Evolutionary conservation across 2,113 vertebrate species (phyloP), one percentile per base, ranked within the genome.

Genomic region (Martes martes): DNA sequence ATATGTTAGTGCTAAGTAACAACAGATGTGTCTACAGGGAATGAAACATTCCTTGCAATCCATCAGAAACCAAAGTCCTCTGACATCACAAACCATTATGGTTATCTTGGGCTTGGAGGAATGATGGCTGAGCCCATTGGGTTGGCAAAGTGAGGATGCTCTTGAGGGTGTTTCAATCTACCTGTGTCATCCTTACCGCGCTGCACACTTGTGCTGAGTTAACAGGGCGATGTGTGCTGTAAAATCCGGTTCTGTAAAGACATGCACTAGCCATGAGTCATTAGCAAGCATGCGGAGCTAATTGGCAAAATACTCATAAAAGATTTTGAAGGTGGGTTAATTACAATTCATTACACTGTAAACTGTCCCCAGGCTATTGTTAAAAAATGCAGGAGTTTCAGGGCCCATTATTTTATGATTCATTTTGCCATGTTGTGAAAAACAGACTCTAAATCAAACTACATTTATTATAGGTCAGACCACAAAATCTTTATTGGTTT

Each of bases 301-400:
- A 99, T 99, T 99, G 99, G 98, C 98, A 99, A 99, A 99, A 99
- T 98, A 98, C 98, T 99, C 98, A 98, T 99, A 99, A 99, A 99
- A 99, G 98, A 98, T 98, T 99, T 99, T 99, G 99, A 99, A 99
- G 98, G 99, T 99, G 99, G 99, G 99, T 99, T 99, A 99, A 99
- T 99, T 99, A 99, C 98, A 98, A 99, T 99, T 99, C 99, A 99
- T 99, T 99, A 99, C 98, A 98, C 98, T 61, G 98, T 98, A 99
- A 99, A 99, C 98, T 98, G 97, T 99, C 99, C 99, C 99, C 98
- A 98, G 99, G 99, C 99, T 99, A 99, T 99, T 99, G 99, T 99
- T 99, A 98, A 99, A 99, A 99, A 99, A 99, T 98, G 98, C 98
- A 99, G 98, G 98, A 98, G 98, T 99, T 99, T 99, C 98, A 98